phyloP scores from a whole-genome alignment of 1,140 invertebrate genomes.

The Gonioctena quinquepunctata region DNA sequence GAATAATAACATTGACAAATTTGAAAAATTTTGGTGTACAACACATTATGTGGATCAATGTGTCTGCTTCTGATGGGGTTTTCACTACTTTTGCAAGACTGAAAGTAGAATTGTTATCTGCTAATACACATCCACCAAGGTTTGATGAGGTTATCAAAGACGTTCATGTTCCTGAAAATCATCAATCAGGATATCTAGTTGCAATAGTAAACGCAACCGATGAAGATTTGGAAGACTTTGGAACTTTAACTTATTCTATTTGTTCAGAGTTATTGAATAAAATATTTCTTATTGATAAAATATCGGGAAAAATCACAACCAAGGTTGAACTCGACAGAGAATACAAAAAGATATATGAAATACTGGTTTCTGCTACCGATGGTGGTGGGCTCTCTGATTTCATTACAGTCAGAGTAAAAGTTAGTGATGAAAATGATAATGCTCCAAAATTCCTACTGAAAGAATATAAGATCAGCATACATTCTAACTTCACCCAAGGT shows the following conservation, averaged over 20 bases:
- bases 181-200: conserved; percentile 73
- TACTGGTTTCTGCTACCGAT: conserved; percentile 85
- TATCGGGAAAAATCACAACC: conserved; percentile 78
- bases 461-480: conserved; percentile 79
- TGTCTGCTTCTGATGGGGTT: conserved; percentile 90
- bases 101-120: conserved; percentile 78
- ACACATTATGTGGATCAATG: conserved; percentile 72
- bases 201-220: conserved; percentile 78
- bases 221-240: conserved; percentile 81
- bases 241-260: conserved; percentile 78
- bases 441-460: conserved; percentile 76
- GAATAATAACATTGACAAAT: conserved; percentile 69
- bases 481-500: conserved; percentile 41
- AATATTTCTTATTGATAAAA: conserved; percentile 77
- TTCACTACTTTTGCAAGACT: conserved; percentile 83
- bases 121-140: conserved; percentile 78
- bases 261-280: conserved; percentile 76
- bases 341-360: conserved; percentile 70
- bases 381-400: conserved; percentile 81
- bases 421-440: conserved; percentile 89
- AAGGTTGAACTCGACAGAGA: conserved; percentile 81
- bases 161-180: conserved; percentile 75
- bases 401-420: conserved; percentile 75
- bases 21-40: conserved; percentile 68
- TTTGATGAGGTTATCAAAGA: conserved; percentile 69